Percentiles rank a stretch among this genome's conserved stretches.
These are phyloP conservation scores for Omphaloscelis lunosa DNA, from an alignment of 2,888 invertebrate species.

Conservation along the genomic window DNA sequence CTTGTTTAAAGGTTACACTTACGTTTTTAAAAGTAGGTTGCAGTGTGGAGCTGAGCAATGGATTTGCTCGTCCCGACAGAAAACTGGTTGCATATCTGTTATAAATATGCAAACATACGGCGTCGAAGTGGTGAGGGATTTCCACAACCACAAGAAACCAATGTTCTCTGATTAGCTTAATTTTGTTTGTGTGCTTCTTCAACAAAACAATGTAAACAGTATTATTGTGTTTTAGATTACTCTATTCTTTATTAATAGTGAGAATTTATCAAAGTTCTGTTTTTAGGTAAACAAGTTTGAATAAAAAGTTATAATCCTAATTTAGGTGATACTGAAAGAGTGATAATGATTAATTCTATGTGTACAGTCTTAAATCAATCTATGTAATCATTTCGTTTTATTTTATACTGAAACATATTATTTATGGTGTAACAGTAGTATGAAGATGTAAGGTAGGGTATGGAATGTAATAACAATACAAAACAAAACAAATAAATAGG, in stretches of 20 bases:
- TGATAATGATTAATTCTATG: neutral
- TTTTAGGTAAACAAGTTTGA: neutral
- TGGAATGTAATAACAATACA: neutral
- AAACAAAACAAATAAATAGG: constrained; percentile 36
- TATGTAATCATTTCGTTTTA: neutral
- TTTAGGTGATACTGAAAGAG: neutral
- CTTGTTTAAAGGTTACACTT: constrained; percentile 87
- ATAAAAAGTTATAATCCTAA: constrained; percentile 11
- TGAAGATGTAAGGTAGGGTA: constrained; percentile 4
- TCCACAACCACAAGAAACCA: constrained; percentile 88
- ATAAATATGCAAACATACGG: constrained; percentile 88
- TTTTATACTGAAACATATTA: neutral
- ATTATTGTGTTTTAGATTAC: constrained; percentile 1
- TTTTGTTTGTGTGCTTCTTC: constrained; percentile 13
- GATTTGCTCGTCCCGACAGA: constrained; percentile 86
- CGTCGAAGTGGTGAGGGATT: constrained; percentile 86
- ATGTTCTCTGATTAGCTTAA: constrained; percentile 78
- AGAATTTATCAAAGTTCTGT: neutral
- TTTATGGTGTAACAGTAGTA: neutral
- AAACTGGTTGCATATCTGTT: constrained; percentile 87
- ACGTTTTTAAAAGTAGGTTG: constrained; percentile 85
- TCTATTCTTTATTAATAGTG: neutral
- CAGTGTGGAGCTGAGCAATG: constrained; percentile 88
- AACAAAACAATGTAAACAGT: constrained; percentile 20
- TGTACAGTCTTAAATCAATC: neutral